These are phyloP conservation scores for Falco berigora DNA, from an alignment of 2,797 vertebrate genomes.

Conservation along the genomic window DNA sequence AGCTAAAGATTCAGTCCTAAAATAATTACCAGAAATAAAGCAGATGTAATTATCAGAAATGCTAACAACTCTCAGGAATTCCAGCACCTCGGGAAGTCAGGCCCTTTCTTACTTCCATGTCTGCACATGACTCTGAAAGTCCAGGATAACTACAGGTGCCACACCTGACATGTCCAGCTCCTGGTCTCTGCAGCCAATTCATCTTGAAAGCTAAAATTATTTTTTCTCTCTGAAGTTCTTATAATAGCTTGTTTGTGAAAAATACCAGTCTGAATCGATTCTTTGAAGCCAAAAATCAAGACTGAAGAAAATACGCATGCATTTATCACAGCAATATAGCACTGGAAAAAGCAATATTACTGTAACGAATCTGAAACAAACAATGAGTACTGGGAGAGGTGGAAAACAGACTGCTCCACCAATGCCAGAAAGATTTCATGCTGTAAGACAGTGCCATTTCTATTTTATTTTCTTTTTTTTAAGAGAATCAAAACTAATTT, in stretches of 20 bases:
- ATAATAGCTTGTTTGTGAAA: slow-evolving; percentile 60
- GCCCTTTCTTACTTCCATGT: background rate
- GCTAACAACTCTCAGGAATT: background rate
- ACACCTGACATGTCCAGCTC: background rate
- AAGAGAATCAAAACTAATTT: background rate
- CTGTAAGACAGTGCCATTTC: background rate
- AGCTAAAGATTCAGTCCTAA: background rate
- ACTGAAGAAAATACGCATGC: slow-evolving; percentile 40
- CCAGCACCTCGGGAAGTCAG: background rate
- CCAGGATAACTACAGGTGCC: background rate
- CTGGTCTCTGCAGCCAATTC: background rate
- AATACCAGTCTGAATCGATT: slow-evolving; percentile 41
- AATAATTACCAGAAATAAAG: background rate
- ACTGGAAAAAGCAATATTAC: slow-evolving; percentile 14
- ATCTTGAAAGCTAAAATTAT: slow-evolving; percentile 31
- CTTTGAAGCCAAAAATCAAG: slow-evolving; percentile 58
- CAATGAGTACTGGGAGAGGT: background rate
- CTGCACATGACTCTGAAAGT: background rate
- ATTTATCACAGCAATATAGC: slow-evolving; percentile 51
- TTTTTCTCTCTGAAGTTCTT: slow-evolving; percentile 47
- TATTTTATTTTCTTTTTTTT: background rate
- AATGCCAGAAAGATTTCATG: slow-evolving; percentile 15
- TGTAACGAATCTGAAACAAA: slow-evolving; percentile 49
- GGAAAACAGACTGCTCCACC: background rate
- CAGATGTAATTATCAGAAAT: background rate